Base-by-base conservation (phyloP, 2,113 vertebrate genomes). In the Salvelinus sp. region DNA sequence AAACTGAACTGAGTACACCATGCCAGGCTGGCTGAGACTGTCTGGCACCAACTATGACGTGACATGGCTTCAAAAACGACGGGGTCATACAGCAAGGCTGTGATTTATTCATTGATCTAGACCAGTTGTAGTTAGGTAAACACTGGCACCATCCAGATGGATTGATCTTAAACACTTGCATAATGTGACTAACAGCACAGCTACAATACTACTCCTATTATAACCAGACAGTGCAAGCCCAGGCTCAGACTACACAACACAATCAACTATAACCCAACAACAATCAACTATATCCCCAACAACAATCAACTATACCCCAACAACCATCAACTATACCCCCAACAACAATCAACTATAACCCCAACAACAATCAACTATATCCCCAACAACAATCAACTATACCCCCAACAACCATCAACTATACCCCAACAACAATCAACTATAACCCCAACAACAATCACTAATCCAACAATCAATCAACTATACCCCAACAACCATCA, bases 81-180 rank as follows among this genome's bases (percentile, higher is more conserved):
- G 0, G 57, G 57, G 57, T 60, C 33, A 60, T 60, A 60, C 57
- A 60, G 57, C 57, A 62, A 62, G 58, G 20, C 58, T 62, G 58
- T 62, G n/a, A 62, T 62, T 67, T 50, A 75, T 75, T 75, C n/a
- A 75, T 67, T 27, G n/a, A 54, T 54, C 20, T 30, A 48, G 47
- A 67, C 18, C 48, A n/a, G 23, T 28, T 23, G 47, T 16, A 18
- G 28, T 68, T 22, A 60, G n/a, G 33, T 38, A 4, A 50, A 23
- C 48, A 47, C 22, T 65, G 63, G 44, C 64, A 75, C 33, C 25
- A 38, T 47, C 23, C 33, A 48, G n/a, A 25, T 74, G 38, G 38
- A 74, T 65, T 33, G 64, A 54, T 75, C 20, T 20, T 68, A 47
- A 30, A 22, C 6, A n/a, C 58, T 62, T 62, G n/a, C 1, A 62